These are phyloP conservation scores for Onychomys torridus DNA, from an alignment of 2,797 vertebrate genomes.

Conservation along the genomic window DNA sequence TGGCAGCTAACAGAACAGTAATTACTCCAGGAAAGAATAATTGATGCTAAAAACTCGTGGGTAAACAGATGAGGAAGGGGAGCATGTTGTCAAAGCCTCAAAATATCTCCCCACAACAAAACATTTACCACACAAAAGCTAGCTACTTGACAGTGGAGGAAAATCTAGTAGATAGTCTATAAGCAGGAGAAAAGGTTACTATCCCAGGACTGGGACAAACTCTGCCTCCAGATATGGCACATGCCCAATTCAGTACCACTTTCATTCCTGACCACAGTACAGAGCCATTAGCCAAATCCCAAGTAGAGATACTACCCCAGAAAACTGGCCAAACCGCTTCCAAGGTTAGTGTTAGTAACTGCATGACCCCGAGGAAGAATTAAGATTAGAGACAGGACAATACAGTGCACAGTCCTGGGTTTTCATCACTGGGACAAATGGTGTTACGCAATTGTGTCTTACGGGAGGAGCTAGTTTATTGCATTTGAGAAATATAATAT, in stretches of 20 bases:
- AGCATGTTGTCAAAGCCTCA: background rate
- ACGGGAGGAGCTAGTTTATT: background rate
- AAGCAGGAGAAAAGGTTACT: background rate
- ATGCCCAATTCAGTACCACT: background rate
- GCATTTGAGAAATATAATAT: background rate
- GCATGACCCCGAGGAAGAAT: background rate
- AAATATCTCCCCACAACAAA: background rate
- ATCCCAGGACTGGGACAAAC: background rate
- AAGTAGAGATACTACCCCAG: background rate
- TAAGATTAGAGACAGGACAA: background rate
- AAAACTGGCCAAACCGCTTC: background rate
- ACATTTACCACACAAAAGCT: slow-evolving; percentile 12
- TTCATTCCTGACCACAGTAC: background rate
- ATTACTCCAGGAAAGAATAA: slow-evolving; percentile 24
- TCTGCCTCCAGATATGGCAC: background rate
- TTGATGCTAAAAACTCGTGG: background rate
- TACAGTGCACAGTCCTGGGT: background rate
- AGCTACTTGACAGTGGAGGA: background rate
- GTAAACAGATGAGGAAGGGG: background rate
- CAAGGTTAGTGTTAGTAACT: background rate
- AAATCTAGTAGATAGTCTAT: background rate
- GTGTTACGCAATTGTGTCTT: background rate
- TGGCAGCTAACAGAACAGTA: background rate
- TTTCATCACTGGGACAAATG: background rate
- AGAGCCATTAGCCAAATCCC: background rate